These are phyloP conservation scores for Trypoxylon attenuatum DNA, from an alignment of 2,888 invertebrate genomes.

Conservation along the genomic window DNA sequence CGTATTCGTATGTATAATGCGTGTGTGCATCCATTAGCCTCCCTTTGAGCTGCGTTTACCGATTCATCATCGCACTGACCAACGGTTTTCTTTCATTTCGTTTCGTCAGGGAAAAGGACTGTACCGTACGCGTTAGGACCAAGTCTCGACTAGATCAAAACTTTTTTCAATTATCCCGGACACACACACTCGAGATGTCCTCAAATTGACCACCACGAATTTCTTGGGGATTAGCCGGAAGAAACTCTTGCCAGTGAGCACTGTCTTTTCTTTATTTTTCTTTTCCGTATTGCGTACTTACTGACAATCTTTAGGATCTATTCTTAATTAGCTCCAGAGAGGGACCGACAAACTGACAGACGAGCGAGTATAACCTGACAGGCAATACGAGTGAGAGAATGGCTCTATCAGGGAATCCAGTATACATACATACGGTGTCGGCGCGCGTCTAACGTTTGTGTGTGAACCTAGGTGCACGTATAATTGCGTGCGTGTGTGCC, in stretches of 20 bases:
- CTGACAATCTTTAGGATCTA: slow-evolving; percentile 24
- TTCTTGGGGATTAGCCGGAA: slow-evolving; percentile 47
- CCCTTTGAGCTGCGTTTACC: slow-evolving; percentile 3
- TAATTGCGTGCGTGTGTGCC: too few relatives aligned
- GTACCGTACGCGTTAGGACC: slow-evolving; percentile 52
- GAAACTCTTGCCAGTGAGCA: slow-evolving; percentile 48
- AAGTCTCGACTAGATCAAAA: slow-evolving; percentile 47
- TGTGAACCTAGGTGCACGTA: too few relatives aligned
- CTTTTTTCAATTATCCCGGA: slow-evolving; percentile 49
- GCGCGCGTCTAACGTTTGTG: too few relatives aligned
- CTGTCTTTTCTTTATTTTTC: slow-evolving; percentile 51
- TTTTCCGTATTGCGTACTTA: slow-evolving; percentile 31
- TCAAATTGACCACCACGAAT: slow-evolving; percentile 44
- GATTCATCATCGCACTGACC: slow-evolving; percentile 45
- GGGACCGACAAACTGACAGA: too few relatives aligned
- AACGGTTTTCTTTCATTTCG: slow-evolving; percentile 48
- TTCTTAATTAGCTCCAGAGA: too few relatives aligned
- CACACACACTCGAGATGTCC: slow-evolving; percentile 41
- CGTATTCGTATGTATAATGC: too few relatives aligned
- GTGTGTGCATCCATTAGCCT: background rate
- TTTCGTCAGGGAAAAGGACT: slow-evolving; percentile 44
- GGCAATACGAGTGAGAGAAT: too few relatives aligned
- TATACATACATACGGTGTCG: too few relatives aligned
- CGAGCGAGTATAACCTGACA: too few relatives aligned
- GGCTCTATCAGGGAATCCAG: too few relatives aligned